phyloP scores from a whole-genome alignment of 2,888 invertebrate genomes.

The Drosophila histrio region DNA sequence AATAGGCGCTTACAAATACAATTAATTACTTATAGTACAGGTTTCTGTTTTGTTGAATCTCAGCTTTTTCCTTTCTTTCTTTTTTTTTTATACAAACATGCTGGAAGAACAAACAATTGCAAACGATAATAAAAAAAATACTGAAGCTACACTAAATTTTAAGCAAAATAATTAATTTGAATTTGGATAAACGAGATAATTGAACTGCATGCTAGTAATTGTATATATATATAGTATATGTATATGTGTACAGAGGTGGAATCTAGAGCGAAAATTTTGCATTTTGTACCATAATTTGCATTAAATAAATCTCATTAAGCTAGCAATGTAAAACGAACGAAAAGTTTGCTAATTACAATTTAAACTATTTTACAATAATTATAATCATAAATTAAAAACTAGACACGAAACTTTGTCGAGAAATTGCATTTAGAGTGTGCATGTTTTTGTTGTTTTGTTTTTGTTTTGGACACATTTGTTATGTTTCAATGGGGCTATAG shows the following conservation, averaged over 20 bases:
- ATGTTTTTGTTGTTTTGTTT: constrained; percentile 13
- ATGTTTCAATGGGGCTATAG: constrained; percentile 15
- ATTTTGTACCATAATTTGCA: constrained; percentile 75
- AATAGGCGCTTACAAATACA: constrained; percentile 65
- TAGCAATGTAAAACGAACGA: constrained; percentile 66
- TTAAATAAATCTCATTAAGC: constrained; percentile 78
- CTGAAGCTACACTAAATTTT: constrained; percentile 49
- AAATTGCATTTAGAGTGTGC: constrained; percentile 69
- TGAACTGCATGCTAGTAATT: constrained; percentile 25
- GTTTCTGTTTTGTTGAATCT: constrained; percentile 65
- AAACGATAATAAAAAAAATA: constrained; percentile 54
- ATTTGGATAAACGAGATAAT: constrained; percentile 24
- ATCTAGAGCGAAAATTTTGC: constrained; percentile 58
- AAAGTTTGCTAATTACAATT: constrained; percentile 75
- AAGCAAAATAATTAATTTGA: constrained; percentile 37
- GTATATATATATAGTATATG: constrained; percentile 5
- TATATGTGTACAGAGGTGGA: constrained; percentile 28
- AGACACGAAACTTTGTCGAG: constrained; percentile 69
- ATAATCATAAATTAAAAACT: constrained; percentile 68
- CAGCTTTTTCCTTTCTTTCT: constrained; percentile 34
- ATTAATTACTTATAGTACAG: constrained; percentile 73
- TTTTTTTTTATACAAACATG: constrained; percentile 43
- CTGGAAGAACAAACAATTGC: constrained; percentile 76
- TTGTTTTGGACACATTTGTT: no score
- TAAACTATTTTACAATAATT: constrained; percentile 73